These are phyloP conservation scores for Ahaetulla prasina DNA, from an alignment of 2,113 vertebrate species.

Conservation along the genomic window DNA sequence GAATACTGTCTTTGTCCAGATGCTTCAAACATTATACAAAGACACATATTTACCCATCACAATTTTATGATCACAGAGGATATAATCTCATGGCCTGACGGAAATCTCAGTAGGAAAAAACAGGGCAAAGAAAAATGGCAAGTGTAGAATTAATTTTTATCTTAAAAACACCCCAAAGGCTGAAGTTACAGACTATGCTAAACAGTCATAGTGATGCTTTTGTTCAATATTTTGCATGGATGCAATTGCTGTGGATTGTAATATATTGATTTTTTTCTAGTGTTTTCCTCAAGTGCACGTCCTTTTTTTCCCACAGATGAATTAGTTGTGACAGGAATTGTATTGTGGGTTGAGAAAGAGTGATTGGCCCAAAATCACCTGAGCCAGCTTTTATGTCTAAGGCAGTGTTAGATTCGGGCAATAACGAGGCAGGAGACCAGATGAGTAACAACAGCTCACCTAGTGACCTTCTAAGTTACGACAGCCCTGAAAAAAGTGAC, in stretches of 20 bases:
- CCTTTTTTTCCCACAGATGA: too few relatives aligned
- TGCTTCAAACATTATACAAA: not conserved
- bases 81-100: not conserved
- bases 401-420: too few relatives aligned
- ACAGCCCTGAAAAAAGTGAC: too few relatives aligned
- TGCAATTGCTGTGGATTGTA: not conserved
- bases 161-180: not conserved
- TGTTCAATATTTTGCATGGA: not conserved
- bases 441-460: too few relatives aligned
- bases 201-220: not conserved
- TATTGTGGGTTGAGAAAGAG: too few relatives aligned
- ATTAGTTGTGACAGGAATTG: too few relatives aligned
- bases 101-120: not conserved
- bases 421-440: too few relatives aligned
- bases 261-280: not conserved
- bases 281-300: too few relatives aligned
- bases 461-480: too few relatives aligned
- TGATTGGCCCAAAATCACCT: too few relatives aligned
- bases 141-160: not conserved
- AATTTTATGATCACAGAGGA: not conserved
- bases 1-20: not conserved
- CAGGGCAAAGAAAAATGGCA: not conserved
- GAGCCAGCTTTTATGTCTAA: too few relatives aligned
- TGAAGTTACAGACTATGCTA: not conserved
- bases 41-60: not conserved